Conservation (phyloP, 2,888 invertebrate species). For the Nyleta sp. region DNA sequence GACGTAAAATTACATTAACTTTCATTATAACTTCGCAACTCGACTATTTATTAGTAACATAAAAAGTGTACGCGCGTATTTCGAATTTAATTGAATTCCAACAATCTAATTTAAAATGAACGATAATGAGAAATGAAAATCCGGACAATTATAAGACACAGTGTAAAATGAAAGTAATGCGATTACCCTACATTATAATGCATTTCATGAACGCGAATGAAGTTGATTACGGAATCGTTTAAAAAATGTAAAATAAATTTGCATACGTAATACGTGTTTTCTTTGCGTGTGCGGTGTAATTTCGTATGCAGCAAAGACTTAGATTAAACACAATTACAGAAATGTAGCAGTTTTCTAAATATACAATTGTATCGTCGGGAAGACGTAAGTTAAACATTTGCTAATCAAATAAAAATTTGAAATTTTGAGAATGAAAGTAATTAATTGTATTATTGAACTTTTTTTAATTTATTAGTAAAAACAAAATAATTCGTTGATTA, state of each 20-base stretch:
- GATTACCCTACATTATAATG: conserved; percentile 37
- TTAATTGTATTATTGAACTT: too few species aligned
- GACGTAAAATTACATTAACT: neutral
- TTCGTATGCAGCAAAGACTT: conserved; percentile 16
- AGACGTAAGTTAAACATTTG: too few species aligned
- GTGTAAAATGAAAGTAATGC: conserved; percentile 30
- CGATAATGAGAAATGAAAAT: neutral
- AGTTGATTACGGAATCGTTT: conserved; percentile 41
- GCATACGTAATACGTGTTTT: conserved; percentile 47
- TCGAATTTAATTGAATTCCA: neutral
- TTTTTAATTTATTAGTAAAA: too few species aligned
- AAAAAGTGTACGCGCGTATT: too few species aligned
- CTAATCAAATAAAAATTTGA: too few species aligned
- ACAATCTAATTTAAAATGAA: neutral
- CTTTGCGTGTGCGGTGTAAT: conserved; percentile 26
- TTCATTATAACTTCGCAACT: neutral
- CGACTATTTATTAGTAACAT: too few species aligned
- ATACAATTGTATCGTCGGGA: neutral
- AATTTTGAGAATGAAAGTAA: too few species aligned
- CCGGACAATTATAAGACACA: neutral
- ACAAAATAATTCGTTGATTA: too few species aligned
- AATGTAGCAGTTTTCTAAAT: conserved; percentile 20
- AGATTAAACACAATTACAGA: conserved; percentile 24
- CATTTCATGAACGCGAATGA: conserved; percentile 24
- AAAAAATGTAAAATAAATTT: conserved; percentile 48